These are phyloP conservation scores for Emydura subglobosa DNA, from an alignment of 2,113 vertebrate species.

Conservation along the genomic window DNA sequence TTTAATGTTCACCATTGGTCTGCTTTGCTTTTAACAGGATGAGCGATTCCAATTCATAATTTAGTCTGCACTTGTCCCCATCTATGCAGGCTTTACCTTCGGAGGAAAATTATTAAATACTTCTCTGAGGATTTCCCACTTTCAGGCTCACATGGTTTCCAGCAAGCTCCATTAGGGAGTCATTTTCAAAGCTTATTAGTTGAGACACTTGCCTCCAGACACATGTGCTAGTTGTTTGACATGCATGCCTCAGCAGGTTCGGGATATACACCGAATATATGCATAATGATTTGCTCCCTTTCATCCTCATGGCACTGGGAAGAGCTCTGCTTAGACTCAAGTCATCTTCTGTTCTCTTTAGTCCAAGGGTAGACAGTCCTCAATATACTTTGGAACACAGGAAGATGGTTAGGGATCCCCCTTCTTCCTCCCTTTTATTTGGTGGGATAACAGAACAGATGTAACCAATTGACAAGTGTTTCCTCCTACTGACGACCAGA, in stretches of 20 bases:
- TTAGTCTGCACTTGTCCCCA: not conserved
- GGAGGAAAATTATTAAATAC: not conserved
- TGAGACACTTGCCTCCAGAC: conserved; percentile 26
- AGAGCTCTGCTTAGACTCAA: not conserved
- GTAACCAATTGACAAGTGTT: not conserved
- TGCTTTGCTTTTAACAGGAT: not conserved
- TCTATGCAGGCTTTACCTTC: not conserved
- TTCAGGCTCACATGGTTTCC: conserved; percentile 29
- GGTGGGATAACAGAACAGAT: not conserved
- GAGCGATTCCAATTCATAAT: not conserved
- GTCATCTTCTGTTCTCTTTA: not conserved
- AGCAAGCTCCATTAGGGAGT: conserved; percentile 10
- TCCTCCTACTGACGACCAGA: not conserved
- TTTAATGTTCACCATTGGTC: not conserved
- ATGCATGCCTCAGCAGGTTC: not conserved
- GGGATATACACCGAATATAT: not conserved
- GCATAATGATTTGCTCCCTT: not conserved
- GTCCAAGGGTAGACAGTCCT: conserved; percentile 8
- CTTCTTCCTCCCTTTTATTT: not conserved
- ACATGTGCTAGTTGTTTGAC: not conserved
- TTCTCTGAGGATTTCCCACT: not conserved
- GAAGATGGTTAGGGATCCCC: not conserved
- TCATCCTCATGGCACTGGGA: not conserved
- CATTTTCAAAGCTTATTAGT: conserved; percentile 24
- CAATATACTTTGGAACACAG: not conserved